Conservation (phyloP, 2,888 invertebrate genomes). For the Microctonus aethiopoides region DNA sequence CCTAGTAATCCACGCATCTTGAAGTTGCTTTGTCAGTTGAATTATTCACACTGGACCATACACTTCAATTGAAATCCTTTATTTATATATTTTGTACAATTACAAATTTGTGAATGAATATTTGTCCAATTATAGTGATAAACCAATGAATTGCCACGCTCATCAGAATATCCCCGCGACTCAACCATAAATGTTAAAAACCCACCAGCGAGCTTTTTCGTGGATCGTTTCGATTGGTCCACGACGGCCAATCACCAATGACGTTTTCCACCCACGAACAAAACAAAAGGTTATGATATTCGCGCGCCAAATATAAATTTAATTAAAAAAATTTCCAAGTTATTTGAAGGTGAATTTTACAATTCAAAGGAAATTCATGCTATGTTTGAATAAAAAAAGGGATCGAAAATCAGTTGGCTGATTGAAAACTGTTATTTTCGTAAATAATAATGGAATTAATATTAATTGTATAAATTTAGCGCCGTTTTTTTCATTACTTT, state of each 20-base stretch:
- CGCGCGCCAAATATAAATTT: too few relatives aligned
- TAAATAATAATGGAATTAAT: too few relatives aligned
- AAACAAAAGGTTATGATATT: background rate
- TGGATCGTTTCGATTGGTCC: slow-evolving; percentile 62
- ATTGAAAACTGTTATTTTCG: too few relatives aligned
- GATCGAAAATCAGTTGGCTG: too few relatives aligned
- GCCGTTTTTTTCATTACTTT: too few relatives aligned
- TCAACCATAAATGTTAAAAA: too few relatives aligned
- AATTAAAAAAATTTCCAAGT: too few relatives aligned
- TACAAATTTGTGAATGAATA: background rate
- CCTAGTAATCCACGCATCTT: background rate
- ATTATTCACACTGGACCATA: background rate
- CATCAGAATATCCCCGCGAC: background rate
- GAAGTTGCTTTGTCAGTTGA: background rate
- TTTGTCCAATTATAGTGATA: background rate
- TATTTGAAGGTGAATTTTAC: too few relatives aligned
- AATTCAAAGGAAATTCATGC: too few relatives aligned
- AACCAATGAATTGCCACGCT: background rate
- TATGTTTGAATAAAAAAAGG: too few relatives aligned
- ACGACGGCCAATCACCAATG: slow-evolving; percentile 38
- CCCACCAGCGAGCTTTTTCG: slow-evolving; percentile 51
- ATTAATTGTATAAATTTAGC: too few relatives aligned
- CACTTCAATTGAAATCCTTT: background rate
- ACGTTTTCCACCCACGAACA: background rate
- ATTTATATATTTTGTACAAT: background rate